phyloP scores from a whole-genome alignment of 2,797 vertebrate genomes.

The Silurus aristotelis region DNA sequence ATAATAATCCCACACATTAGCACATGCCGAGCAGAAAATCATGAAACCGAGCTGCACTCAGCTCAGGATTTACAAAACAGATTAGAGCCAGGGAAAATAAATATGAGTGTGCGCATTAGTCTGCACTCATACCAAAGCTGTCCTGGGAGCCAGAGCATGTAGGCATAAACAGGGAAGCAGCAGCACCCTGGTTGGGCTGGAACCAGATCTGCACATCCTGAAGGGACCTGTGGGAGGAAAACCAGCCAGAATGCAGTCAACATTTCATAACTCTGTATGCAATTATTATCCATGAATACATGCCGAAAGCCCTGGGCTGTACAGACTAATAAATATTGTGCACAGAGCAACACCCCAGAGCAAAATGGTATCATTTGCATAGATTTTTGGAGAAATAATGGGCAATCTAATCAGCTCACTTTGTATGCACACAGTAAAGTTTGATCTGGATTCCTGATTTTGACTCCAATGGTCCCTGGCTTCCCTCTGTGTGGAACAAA shows the following conservation, averaged over 20 bases:
- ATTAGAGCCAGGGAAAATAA: conserved; percentile 22
- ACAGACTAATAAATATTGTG: conserved; percentile 10
- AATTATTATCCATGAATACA: conserved; percentile 30
- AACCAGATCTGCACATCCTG: conserved; percentile 99
- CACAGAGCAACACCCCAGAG: conserved; percentile 3
- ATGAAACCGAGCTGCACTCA: conserved; percentile 12
- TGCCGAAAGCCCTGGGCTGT: conserved; percentile 21
- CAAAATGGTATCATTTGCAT: conserved; percentile 15
- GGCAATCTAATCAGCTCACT: conserved; percentile 77
- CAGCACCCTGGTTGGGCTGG: conserved; percentile 82
- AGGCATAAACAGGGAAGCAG: conserved; percentile 72
- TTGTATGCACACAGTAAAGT: conserved; percentile 97
- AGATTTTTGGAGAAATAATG: background rate
- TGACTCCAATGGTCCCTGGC: conserved; percentile 84
- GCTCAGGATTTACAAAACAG: conserved; percentile 26
- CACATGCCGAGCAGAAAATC: background rate
- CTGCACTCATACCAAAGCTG: conserved; percentile 79
- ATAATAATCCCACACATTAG: background rate
- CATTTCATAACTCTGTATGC: conserved; percentile 14
- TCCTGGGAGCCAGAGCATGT: conserved; percentile 77
- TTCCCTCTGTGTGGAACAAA: conserved; percentile 76
- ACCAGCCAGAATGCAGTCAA: conserved; percentile 18
- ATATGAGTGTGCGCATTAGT: conserved; percentile 4
- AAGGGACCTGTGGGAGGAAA: conserved; percentile 78
- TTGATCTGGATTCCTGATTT: conserved; percentile 94